Conservation (phyloP, 2,113 vertebrate genomes). For the Neoarius graeffei region DNA sequence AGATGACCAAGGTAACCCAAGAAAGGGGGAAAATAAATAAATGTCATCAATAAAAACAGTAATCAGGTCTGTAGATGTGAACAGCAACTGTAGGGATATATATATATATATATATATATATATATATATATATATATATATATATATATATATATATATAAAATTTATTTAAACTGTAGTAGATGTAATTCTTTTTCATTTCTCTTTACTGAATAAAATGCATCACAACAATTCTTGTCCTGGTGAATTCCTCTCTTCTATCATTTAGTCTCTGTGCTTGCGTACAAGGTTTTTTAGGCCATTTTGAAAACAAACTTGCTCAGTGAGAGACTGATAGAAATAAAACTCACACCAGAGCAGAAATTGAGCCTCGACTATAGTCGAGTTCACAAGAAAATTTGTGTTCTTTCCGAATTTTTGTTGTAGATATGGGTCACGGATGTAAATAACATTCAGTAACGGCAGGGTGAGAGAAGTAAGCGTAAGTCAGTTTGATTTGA, state of each 20-base stretch:
- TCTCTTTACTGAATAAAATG: background rate
- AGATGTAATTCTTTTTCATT: background rate
- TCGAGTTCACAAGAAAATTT: background rate
- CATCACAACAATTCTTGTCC: too few relatives aligned
- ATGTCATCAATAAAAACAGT: background rate
- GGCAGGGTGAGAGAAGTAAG: background rate
- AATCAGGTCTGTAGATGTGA: background rate
- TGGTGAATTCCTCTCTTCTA: background rate
- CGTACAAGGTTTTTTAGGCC: background rate
- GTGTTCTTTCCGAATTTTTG: background rate
- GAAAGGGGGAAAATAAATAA: background rate
- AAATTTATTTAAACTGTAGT: background rate
- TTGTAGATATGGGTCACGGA: too few relatives aligned
- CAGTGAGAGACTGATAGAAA: background rate
- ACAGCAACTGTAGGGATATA: too few relatives aligned
- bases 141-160: too few relatives aligned
- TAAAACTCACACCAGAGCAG: background rate
- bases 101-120: too few relatives aligned
- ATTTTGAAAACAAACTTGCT: background rate
- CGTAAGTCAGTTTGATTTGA: background rate
- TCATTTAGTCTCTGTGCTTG: background rate
- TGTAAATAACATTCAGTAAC: background rate
- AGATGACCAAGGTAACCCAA: slow-evolving; percentile 67
- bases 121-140: too few relatives aligned
- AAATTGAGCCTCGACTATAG: too few relatives aligned